Conservation (phyloP, 2,888 invertebrate species). For the Cetonia aurata region DNA sequence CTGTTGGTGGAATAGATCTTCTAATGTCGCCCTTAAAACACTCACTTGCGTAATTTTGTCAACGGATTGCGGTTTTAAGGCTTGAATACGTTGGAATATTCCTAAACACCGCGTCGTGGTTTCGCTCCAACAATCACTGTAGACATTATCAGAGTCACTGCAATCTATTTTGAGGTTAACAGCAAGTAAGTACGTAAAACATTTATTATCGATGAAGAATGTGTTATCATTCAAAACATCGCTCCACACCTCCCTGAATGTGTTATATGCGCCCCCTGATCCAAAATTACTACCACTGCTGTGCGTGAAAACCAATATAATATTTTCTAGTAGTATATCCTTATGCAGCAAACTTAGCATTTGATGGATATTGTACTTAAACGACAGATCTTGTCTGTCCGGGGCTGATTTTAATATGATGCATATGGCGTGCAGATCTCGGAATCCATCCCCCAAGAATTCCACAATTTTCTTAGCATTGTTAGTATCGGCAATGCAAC, state of each 20-base stretch:
- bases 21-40: too few species aligned
- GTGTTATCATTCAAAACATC: constrained; percentile 9
- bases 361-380: constrained; percentile 2
- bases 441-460: not conserved
- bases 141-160: not conserved
- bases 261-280: not conserved
- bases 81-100: not conserved
- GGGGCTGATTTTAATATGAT: constrained; percentile 11
- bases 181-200: constrained; percentile 8
- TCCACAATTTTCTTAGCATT: not conserved
- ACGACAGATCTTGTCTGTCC: constrained; percentile 4
- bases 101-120: not conserved
- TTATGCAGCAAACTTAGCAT: constrained; percentile 12
- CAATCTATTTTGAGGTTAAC: constrained; percentile 7
- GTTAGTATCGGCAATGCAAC: not conserved
- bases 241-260: not conserved
- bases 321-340: not conserved
- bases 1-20: not conserved
- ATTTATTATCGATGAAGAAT: constrained; percentile 17
- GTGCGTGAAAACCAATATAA: constrained; percentile 18
- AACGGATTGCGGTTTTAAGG: not conserved
- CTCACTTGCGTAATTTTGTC: not conserved
- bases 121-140: not conserved
- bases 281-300: not conserved
- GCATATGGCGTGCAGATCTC: constrained; percentile 10